Percentiles rank a stretch among this genome's conserved stretches.
These are phyloP conservation scores for Agrypnus murinus DNA, from an alignment of 2,888 invertebrate species.

Conservation along the genomic window DNA sequence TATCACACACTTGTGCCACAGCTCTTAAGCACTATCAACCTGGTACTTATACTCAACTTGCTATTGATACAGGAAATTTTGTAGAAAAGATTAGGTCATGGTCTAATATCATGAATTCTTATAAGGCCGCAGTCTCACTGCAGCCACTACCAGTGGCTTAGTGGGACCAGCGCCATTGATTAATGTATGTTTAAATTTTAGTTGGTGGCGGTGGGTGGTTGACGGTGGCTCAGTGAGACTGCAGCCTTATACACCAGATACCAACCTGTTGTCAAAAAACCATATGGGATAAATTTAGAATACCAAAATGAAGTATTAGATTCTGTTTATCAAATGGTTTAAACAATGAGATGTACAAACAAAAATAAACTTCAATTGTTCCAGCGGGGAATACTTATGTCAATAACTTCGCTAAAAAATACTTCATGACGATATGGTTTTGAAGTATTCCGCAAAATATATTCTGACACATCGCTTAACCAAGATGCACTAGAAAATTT, in stretches of 20 bases:
- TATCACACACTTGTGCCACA: not conserved
- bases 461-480: slow-evolving; percentile 35
- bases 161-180: no score
- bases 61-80: not conserved
- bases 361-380: slow-evolving; percentile 5
- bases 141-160: no score
- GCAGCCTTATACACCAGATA: not conserved
- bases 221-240: no score
- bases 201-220: no score
- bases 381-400: slow-evolving; percentile 39
- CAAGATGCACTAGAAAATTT: slow-evolving; percentile 48
- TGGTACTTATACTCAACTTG: not conserved
- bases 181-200: no score
- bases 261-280: not conserved
- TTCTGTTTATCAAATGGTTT: not conserved
- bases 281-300: not conserved
- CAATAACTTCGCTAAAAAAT: slow-evolving; percentile 4
- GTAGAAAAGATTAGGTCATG: not conserved
- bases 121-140: no score
- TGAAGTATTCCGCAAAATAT: not conserved
- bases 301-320: not conserved
- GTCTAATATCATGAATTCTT: slow-evolving; percentile 25
- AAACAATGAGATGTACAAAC: not conserved
- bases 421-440: no score
- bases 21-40: not conserved